Evolutionary conservation across 2,888 invertebrate genomes (phyloP).

Genomic region (Melieria omissa): DNA sequence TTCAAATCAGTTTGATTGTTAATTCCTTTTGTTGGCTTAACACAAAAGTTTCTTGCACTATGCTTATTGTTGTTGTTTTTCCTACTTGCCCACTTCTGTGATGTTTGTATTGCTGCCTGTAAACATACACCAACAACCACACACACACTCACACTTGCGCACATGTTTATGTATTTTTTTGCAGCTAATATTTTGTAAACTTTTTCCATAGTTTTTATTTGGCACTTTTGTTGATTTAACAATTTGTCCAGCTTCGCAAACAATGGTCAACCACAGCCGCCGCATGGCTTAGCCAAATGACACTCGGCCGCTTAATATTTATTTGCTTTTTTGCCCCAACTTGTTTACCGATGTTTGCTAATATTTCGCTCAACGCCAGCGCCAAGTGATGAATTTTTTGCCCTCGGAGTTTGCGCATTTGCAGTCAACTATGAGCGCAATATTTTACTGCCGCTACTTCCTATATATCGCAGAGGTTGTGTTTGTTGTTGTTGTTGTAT

Average conservation of each 20-base stretch:
- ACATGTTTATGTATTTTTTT: background rate
- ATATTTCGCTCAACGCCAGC: too few species aligned
- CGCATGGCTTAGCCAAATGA: too few species aligned
- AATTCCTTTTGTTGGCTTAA: background rate
- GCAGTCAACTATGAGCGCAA: too few species aligned
- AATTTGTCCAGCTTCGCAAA: slow-evolving; percentile 16
- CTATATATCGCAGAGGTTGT: too few species aligned
- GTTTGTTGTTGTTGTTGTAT: too few species aligned
- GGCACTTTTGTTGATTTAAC: slow-evolving; percentile 13
- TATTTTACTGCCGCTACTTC: too few species aligned
- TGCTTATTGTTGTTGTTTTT: slow-evolving; percentile 3
- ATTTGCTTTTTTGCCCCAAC: too few species aligned
- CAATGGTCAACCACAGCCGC: background rate
- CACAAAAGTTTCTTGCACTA: background rate
- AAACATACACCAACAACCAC: too few species aligned
- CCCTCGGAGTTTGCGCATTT: too few species aligned
- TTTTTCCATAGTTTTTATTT: background rate
- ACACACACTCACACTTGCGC: background rate
- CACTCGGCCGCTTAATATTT: too few species aligned
- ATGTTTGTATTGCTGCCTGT: background rate
- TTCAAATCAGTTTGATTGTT: slow-evolving; percentile 10
- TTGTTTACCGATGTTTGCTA: too few species aligned
- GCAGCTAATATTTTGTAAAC: background rate
- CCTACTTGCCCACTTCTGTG: background rate
- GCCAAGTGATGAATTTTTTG: too few species aligned